Base-by-base conservation (phyloP, 2,797 vertebrate species). In the Delichon dasypus region DNA sequence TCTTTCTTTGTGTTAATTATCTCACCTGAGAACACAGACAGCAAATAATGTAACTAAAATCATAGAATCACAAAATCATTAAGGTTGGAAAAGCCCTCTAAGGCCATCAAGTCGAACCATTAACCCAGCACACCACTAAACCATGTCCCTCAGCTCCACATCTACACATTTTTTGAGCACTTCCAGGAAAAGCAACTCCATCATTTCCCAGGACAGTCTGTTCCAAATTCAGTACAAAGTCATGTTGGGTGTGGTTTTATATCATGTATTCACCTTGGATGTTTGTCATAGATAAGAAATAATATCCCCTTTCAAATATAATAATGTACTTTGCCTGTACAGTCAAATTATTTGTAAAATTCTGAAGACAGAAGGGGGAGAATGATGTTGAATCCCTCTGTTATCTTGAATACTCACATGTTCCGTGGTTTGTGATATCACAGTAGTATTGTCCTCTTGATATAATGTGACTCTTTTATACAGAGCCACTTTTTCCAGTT, bases 371-470 rank as follows among this genome's bases (percentile, higher is more conserved):
- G 12, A 18, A 68, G 2, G 3, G 11, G 4, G 8, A 50, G 5
- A 50, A 54, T 15, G 5, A 50, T 8, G 32, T 19, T 58, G 44
- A 86, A 66, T 58, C 9, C 22, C n/a, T 15, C 38, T 51, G 16
- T 40, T 13, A 53, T 44, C 14, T 34, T 75, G 13, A 26, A n/a
- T 45, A 14, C 1, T 20, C 12, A 51, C 6, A 4, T 42, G 42
- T 30, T 48, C 17, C 18, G 7, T 8, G 15, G 6, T 21, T 36
- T 44, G 29, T 23, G 34, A 20, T 40, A 18, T 25, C 23, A 40
- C 13, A 70, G 6, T n/a, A 0, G 0, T 47, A 16, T 9, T 68
- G 19, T 47, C 13, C 2, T 54, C 18, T 3, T 45, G 19, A 27
- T 48, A 22, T 45, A 44, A 47, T 25, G 21, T 44, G 40, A 50